Evolutionary conservation across 2,888 invertebrate species (phyloP).

Genomic region (Dasypolia templi): DNA sequence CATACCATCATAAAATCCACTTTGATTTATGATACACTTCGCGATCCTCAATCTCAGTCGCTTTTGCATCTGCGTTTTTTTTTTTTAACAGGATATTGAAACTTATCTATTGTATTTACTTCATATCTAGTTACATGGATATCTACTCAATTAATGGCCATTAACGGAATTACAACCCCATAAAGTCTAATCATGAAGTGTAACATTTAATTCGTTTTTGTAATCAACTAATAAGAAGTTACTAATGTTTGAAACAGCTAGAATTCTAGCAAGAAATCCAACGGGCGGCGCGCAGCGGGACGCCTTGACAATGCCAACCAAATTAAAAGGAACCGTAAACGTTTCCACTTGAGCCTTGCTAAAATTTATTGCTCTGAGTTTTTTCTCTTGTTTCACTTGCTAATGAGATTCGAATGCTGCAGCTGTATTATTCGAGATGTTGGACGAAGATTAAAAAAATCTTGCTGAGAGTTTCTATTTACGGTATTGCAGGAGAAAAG

Average conservation of each 20-base stretch:
- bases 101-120: constrained; percentile 37
- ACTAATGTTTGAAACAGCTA: constrained; percentile 88
- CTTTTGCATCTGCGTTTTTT: constrained; percentile 78
- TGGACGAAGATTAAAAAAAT: constrained; percentile 80
- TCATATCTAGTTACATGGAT: constrained; percentile 16
- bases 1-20: constrained; percentile 76
- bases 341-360: constrained; percentile 89
- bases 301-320: constrained; percentile 89
- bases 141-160: constrained; percentile 50
- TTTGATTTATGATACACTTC: constrained; percentile 82
- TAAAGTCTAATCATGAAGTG: constrained; percentile 69
- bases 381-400: constrained; percentile 87
- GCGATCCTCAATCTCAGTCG: constrained; percentile 64
- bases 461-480: constrained; percentile 72
- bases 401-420: constrained; percentile 90
- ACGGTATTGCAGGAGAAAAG: constrained; percentile 67
- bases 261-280: constrained; percentile 87
- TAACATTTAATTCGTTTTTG: constrained; percentile 81
- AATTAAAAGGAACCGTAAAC: constrained; percentile 90
- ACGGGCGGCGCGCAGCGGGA: constrained; percentile 87
- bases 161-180: constrained; percentile 26
- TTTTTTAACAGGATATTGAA: constrained; percentile 46
- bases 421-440: constrained; percentile 85
- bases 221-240: constrained; percentile 88
- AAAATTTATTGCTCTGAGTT: constrained; percentile 88